phyloP scores from a whole-genome alignment of 2,888 invertebrate genomes.

The Drosophila nigritarsus region DNA sequence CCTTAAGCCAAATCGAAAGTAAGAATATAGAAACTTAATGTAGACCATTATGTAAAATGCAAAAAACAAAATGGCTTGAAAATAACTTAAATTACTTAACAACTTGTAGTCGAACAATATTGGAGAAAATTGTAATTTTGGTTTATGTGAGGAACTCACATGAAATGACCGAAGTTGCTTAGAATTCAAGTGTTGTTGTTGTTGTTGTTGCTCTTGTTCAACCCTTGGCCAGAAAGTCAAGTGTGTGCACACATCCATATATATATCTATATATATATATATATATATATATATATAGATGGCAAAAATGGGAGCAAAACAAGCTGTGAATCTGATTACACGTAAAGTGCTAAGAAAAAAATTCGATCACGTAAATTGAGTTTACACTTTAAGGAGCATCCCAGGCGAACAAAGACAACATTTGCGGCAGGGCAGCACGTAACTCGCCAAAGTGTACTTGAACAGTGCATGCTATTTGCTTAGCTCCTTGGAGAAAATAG shows the following conservation, averaged over 20 bases:
- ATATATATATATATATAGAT: neutral
- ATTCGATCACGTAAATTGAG: slow-evolving; percentile 79
- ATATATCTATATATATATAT: too few species aligned
- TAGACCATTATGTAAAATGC: neutral
- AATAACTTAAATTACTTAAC: neutral
- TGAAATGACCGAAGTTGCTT: slow-evolving; percentile 24
- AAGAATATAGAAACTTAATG: neutral
- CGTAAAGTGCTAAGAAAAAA: slow-evolving; percentile 43
- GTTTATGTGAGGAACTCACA: slow-evolving; percentile 9
- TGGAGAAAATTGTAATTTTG: slow-evolving; percentile 7
- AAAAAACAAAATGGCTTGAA: neutral
- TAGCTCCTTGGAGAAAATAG: neutral
- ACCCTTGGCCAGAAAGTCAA: slow-evolving; percentile 13
- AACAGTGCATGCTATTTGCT: slow-evolving; percentile 25
- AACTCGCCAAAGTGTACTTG: slow-evolving; percentile 24
- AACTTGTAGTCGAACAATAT: slow-evolving; percentile 4
- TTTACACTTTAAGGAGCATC: slow-evolving; percentile 64
- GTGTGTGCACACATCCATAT: neutral
- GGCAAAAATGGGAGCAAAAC: slow-evolving; percentile 18
- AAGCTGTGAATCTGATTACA: slow-evolving; percentile 64
- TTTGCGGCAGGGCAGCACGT: slow-evolving; percentile 50
- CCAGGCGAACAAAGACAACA: slow-evolving; percentile 39
- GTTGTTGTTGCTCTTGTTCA: slow-evolving; percentile 26
- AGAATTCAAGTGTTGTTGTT: slow-evolving; percentile 3
- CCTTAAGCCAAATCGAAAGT: neutral